A percentile compares a stretch with the other conserved stretches of the same genome.
Conservation (phyloP, 2,797 vertebrate species). For the Halcyon leucocephala region DNA sequence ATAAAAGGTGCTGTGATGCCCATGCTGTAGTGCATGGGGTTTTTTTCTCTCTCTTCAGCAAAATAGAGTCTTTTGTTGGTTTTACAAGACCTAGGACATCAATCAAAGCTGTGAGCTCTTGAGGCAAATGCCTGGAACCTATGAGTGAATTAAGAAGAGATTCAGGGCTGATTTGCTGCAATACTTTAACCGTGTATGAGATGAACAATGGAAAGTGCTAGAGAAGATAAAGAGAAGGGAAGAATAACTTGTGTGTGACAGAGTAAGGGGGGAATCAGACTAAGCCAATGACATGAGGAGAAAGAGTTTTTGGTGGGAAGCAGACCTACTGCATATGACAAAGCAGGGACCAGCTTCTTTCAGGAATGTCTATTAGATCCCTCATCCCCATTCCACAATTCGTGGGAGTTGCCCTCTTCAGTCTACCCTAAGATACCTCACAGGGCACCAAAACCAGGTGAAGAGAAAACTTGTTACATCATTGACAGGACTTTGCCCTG, state of each 20-base stretch:
- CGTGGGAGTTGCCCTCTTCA: background rate
- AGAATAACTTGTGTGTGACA: background rate
- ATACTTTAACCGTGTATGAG: background rate
- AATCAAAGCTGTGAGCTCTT: background rate
- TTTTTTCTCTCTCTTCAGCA: background rate
- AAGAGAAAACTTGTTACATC: background rate
- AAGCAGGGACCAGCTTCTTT: background rate
- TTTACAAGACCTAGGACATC: background rate
- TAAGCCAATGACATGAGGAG: background rate
- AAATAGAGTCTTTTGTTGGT: background rate
- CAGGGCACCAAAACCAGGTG: background rate
- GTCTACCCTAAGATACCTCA: background rate
- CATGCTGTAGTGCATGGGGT: background rate
- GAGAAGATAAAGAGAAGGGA: background rate
- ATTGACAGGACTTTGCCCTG: background rate
- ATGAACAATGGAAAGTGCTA: background rate
- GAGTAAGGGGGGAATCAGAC: background rate
- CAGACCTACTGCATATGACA: background rate
- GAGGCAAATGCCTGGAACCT: background rate
- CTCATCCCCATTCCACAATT: background rate
- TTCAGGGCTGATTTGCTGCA: background rate
- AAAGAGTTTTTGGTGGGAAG: background rate
- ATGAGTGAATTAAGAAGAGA: background rate
- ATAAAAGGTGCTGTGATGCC: background rate
- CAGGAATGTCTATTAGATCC: background rate